phyloP scores from a whole-genome alignment of 64 coral and sea anemone species.

The Montipora efflorescens region DNA sequence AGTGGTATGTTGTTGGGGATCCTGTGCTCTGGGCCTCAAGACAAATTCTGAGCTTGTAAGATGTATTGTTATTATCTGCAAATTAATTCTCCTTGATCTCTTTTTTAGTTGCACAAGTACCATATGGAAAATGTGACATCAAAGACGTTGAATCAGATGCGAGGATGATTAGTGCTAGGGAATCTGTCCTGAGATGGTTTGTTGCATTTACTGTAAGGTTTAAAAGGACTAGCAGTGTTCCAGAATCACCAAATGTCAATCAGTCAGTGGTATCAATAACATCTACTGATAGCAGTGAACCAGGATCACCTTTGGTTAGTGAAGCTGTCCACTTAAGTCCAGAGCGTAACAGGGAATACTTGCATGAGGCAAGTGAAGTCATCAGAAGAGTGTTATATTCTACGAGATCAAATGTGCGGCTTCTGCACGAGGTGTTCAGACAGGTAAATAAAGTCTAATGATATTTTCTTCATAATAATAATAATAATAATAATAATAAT shows the following conservation, averaged over 20 bases:
- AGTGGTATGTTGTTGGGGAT: no score
- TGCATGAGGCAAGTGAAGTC: constrained; percentile 87
- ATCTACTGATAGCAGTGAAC: constrained; percentile 48
- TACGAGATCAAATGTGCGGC: constrained; percentile 87
- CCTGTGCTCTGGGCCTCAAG: no score
- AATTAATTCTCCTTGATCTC: not conserved
- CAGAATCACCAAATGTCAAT: constrained; percentile 37
- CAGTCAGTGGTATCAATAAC: constrained; percentile 66
- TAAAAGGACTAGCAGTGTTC: constrained; percentile 53
- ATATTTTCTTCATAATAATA: no score
- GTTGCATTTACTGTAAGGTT: constrained; percentile 91
- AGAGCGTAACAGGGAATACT: constrained; percentile 73
- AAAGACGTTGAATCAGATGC: constrained; percentile 34
- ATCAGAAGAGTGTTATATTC: constrained; percentile 92
- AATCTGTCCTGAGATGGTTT: constrained; percentile 94
- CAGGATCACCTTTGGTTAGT: constrained; percentile 31
- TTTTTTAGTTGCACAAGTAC: constrained; percentile 49
- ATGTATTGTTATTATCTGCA: no score
- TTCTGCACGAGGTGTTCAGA: constrained; percentile 93
- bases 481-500: not conserved
- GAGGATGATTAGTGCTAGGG: constrained; percentile 69
- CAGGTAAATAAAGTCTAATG: constrained; percentile 60
- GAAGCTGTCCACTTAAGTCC: constrained; percentile 27
- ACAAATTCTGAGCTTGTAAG: no score
- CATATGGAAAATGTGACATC: constrained; percentile 28